Conservation (phyloP, 2,888 invertebrate genomes). For the Clusia tigrina region DNA sequence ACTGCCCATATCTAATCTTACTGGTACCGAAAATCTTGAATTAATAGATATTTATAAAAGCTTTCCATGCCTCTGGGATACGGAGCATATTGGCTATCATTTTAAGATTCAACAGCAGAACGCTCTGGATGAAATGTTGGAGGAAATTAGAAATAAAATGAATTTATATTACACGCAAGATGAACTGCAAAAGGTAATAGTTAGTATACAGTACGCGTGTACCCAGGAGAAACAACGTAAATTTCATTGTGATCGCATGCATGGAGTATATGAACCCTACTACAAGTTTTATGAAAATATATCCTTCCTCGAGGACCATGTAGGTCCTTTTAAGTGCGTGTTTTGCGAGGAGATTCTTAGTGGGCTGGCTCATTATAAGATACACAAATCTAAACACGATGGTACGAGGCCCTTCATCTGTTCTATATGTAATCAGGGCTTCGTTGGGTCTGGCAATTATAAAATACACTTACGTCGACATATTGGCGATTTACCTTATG, state of each 20-base stretch:
- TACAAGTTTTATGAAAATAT: slow-evolving; percentile 47
- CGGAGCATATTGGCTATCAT: slow-evolving; percentile 37
- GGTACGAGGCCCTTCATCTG: slow-evolving; percentile 36
- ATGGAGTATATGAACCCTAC: neutral
- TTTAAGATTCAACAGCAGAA: slow-evolving; percentile 39
- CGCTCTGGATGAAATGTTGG: slow-evolving; percentile 42
- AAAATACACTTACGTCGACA: slow-evolving; percentile 55
- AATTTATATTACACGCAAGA: slow-evolving; percentile 43
- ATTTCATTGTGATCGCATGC: slow-evolving; percentile 37
- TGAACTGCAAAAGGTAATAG: slow-evolving; percentile 46
- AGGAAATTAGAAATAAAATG: slow-evolving; percentile 40
- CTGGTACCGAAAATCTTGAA: slow-evolving; percentile 14
- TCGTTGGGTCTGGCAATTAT: slow-evolving; percentile 50
- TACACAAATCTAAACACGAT: slow-evolving; percentile 35
- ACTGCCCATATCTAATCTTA: slow-evolving; percentile 24
- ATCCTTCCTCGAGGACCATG: slow-evolving; percentile 47
- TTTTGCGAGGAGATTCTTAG: slow-evolving; percentile 39
- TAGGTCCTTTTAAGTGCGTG: slow-evolving; percentile 50
- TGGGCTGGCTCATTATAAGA: slow-evolving; percentile 32
- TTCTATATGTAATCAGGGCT: slow-evolving; percentile 43
- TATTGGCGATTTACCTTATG: slow-evolving; percentile 51
- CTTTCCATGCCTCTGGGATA: slow-evolving; percentile 49
- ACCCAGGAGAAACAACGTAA: slow-evolving; percentile 36
- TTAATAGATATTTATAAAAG: slow-evolving; percentile 50
- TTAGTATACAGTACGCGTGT: slow-evolving; percentile 36